Percentiles rank a stretch among this genome's conserved stretches.
These are phyloP conservation scores for Myripristis jacobus DNA, from an alignment of 2,797 vertebrate genomes.

Conservation along the genomic window DNA sequence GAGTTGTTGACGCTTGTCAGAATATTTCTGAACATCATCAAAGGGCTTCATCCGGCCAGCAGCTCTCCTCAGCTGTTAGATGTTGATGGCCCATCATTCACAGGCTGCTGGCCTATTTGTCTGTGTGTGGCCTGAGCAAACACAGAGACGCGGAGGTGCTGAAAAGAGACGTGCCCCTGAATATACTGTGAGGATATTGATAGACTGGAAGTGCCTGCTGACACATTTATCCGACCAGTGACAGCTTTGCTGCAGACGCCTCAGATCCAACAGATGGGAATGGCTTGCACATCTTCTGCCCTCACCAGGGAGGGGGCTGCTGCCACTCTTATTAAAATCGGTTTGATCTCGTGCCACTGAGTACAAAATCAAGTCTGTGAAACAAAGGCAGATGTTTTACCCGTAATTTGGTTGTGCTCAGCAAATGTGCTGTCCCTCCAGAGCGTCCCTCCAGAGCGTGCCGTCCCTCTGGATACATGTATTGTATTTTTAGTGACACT, in stretches of 20 bases:
- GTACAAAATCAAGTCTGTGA: constrained; percentile 1
- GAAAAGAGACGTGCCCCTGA: constrained; percentile 60
- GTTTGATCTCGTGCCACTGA: constrained; percentile 23
- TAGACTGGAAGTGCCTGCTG: constrained; percentile 68
- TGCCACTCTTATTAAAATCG: constrained; percentile 27
- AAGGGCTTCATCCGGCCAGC: constrained; percentile 28
- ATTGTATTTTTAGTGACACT: neutral
- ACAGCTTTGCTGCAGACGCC: constrained; percentile 58
- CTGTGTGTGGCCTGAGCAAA: constrained; percentile 51
- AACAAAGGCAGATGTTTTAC: constrained; percentile 21
- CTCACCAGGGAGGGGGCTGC: constrained; percentile 24
- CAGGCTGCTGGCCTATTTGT: constrained; percentile 46
- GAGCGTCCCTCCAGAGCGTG: too few species aligned
- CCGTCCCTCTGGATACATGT: neutral
- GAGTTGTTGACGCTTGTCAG: constrained; percentile 28
- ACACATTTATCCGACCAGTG: constrained; percentile 63
- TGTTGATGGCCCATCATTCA: constrained; percentile 45
- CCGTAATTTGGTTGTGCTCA: neutral
- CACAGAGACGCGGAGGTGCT: constrained; percentile 53
- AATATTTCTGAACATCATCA: constrained; percentile 34
- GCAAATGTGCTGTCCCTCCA: too few species aligned
- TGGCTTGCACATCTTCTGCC: constrained; percentile 46
- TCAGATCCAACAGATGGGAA: constrained; percentile 60
- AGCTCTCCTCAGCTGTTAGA: constrained; percentile 33
- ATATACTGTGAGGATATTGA: constrained; percentile 63